Base-by-base conservation (phyloP, 2,113 vertebrate genomes). In the Oplegnathus fasciatus region DNA sequence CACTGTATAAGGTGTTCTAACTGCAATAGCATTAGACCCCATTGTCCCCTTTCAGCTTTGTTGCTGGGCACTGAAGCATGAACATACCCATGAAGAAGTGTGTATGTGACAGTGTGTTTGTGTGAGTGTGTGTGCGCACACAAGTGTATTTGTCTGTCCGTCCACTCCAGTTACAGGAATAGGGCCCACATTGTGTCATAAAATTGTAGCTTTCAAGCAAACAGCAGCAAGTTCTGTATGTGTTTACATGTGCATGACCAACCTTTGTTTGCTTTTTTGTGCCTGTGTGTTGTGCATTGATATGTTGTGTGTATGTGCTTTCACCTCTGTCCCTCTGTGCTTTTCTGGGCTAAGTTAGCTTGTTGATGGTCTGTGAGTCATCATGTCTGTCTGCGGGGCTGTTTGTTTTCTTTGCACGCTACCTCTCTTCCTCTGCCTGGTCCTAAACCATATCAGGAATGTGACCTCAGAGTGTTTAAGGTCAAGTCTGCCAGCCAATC, bases 1-100 rank as follows among this genome's bases (percentile, higher is more conserved):
- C 75, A 80, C 85, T 84, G 80, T 90, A 86, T 79, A 88, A 86
- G 89, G 87, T 90, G 88, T 82, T 87, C 77, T 79, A 76, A 94
- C 87, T 86, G 91, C 86, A 93, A 73, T 86, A 87, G 86, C 85
- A 88, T 90, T 79, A 86, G 83, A 85, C 66, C 65, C 73, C 58
- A 89, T 94, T 94, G 94, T 93, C 77, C 86, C 85, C 65, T 82
- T 92, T 88, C 86, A 90, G 83, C 91, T 95, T 94, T 95, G 92
- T 94, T 92, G 88, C 81, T 75, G 83, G 84, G 82, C 85, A 90
- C 75, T 94, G 90, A 93, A 91, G 92, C 91, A 77, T 93, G 84
- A 93, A 84, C 87, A 85, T 79, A 75, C 50, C 78, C 87, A 76
- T 74, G 80, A 84, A 89, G 91, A 72, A 86, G 87, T 91, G 80